Evolutionary conservation across 2,797 vertebrate genomes (phyloP).

Genomic region (Xenentodon cancila): DNA sequence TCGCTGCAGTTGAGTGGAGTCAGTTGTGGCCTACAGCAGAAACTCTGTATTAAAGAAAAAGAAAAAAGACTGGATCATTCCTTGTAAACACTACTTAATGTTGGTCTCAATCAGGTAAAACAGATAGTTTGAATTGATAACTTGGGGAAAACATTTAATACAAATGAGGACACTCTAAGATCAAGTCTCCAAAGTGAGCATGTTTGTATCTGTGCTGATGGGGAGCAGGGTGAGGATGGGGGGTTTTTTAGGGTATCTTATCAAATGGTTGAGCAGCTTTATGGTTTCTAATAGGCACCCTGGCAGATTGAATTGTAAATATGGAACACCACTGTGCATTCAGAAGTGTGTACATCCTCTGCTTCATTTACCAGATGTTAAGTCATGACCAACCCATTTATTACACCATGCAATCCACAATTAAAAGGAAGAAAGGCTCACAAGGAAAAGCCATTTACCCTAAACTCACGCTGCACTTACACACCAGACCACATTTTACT

Average conservation of each 20-base stretch:
- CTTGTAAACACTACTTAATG: background rate
- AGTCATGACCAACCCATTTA: constrained; percentile 76
- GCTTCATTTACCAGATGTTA: constrained; percentile 79
- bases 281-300: constrained; percentile 71
- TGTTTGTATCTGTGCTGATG: constrained; percentile 18
- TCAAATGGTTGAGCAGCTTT: constrained; percentile 75
- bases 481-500: constrained; percentile 75
- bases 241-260: constrained; percentile 67
- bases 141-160: constrained; percentile 23
- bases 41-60: background rate
- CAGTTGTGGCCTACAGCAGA: too few species aligned
- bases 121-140: constrained; percentile 27
- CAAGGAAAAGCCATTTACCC: constrained; percentile 70
- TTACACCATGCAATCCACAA: constrained; percentile 76
- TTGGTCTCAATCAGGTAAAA: constrained; percentile 27
- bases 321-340: constrained; percentile 74
- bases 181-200: constrained; percentile 21
- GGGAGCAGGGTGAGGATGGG: background rate
- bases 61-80: constrained; percentile 6
- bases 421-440: constrained; percentile 74
- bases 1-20: background rate
- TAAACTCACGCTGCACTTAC: constrained; percentile 61
- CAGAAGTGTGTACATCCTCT: constrained; percentile 73
- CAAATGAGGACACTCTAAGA: constrained; percentile 34
- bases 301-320: constrained; percentile 80